These are phyloP conservation scores for Drosophila ficusphila DNA, from an alignment of 1,140 invertebrate genomes.

Conservation along the genomic window DNA sequence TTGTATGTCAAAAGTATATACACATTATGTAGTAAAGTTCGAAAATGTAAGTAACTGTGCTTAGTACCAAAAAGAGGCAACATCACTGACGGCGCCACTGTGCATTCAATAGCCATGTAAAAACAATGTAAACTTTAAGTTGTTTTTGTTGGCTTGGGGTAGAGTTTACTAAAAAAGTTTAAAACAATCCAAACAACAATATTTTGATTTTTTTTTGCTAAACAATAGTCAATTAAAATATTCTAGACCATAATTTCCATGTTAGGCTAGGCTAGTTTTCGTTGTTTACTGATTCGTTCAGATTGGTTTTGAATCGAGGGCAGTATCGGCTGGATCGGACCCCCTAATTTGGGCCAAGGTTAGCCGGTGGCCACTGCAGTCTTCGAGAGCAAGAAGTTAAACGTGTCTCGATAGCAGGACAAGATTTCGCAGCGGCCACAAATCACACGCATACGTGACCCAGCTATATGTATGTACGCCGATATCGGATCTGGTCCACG, in stretches of 20 bases:
- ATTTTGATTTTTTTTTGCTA: too few relatives aligned
- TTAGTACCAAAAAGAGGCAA: not conserved
- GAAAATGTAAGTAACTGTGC: not conserved
- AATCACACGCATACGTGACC: slow-evolving; percentile 75
- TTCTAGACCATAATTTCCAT: slow-evolving; percentile 5
- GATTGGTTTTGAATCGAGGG: slow-evolving; percentile 1
- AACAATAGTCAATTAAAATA: not conserved
- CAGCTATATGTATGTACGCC: slow-evolving; percentile 21
- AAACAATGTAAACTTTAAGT: not conserved
- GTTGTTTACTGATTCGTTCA: slow-evolving; percentile 16
- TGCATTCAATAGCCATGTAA: not conserved
- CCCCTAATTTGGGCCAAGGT: slow-evolving; percentile 68
- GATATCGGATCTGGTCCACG: slow-evolving; percentile 32
- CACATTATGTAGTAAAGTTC: not conserved
- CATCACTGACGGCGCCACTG: not conserved
- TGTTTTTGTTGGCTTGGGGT: too few relatives aligned
- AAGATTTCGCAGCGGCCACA: slow-evolving; percentile 51
- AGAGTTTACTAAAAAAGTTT: too few relatives aligned
- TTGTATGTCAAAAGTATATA: not conserved
- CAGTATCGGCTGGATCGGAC: not conserved
- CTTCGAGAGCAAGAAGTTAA: slow-evolving; percentile 50
- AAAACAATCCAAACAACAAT: too few relatives aligned
- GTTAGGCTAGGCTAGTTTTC: not conserved
- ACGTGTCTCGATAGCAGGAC: slow-evolving; percentile 61
- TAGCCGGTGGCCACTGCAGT: slow-evolving; percentile 35